A percentile compares a stretch with the other conserved stretches of the same genome.
Conservation (phyloP, 1,140 invertebrate genomes). For the Tetraneura akinire region DNA sequence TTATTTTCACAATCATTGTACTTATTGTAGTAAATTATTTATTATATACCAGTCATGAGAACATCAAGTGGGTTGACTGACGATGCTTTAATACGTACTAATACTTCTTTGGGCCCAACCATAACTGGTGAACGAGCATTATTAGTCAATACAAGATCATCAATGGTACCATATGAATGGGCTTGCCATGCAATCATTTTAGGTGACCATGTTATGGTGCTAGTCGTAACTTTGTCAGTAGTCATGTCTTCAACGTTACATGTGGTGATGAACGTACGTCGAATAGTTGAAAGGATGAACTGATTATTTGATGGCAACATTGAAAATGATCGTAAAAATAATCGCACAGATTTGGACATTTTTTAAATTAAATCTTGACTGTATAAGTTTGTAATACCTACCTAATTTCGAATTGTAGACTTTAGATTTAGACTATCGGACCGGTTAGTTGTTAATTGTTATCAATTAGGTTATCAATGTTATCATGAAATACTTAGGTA, state of each 20-base stretch:
- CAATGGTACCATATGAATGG: conserved; percentile 71
- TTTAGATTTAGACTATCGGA: too few relatives aligned
- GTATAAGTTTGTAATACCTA: too few relatives aligned
- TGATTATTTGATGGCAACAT: not conserved
- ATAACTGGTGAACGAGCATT: conserved; percentile 70
- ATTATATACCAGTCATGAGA: conserved; percentile 72
- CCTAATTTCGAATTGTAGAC: too few relatives aligned
- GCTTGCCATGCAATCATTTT: conserved; percentile 75
- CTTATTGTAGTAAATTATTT: not conserved
- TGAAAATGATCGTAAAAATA: not conserved
- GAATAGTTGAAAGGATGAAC: not conserved
- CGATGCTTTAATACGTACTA: conserved; percentile 78
- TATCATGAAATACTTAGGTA: too few relatives aligned
- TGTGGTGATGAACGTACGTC: not conserved
- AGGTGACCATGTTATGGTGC: not conserved
- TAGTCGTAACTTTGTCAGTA: not conserved
- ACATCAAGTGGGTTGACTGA: conserved; percentile 92
- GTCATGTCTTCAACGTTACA: not conserved
- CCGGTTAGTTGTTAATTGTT: too few relatives aligned
- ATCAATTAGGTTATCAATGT: too few relatives aligned
- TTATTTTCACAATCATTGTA: not conserved
- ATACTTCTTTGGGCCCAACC: conserved; percentile 69
- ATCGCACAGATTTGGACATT: not conserved
- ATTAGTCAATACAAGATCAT: conserved; percentile 67
- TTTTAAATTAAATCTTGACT: not conserved